Evolutionary conservation across 2,888 invertebrate genomes (phyloP), one percentile per base, ranked within the genome.

Genomic region (Erebia aethiops): DNA sequence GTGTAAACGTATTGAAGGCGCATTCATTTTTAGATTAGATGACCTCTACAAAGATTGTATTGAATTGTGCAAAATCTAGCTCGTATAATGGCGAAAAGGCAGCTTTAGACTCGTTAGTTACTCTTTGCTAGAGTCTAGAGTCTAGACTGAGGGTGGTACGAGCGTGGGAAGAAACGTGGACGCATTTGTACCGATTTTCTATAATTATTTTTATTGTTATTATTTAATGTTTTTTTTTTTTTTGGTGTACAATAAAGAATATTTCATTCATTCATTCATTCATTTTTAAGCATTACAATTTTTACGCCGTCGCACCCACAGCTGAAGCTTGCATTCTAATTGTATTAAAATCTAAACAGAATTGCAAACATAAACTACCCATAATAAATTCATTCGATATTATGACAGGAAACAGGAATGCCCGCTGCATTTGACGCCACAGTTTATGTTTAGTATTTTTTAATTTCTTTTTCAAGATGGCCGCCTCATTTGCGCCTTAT

Each of bases 401-500:
- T 74, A 58, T 74, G 74, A 72, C 74, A 74, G 66, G 68, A 72
- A 74, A 74, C 72, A 73, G 72, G 71, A 74, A 72, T 73, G 72
- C 69, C 69, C 52, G 71, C 49, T 66, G 71, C 69, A 64, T 68
- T 75, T 76, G 71, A 70, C 71, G 73, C 70, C 70, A 65, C 60
- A 61, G 67, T 70, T 70, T 72, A 70, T 69, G 71, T 73, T 70
- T 68, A 62, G 68, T 70, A 63, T 71, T 75, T 76, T 76, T 76
- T 75, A 72, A 72, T 73, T 79, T 80, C 75, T 81, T 83, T 82
- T 82, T 74, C 80, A 85, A 85, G 64, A 84, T 83, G 83, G 81
- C 81, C 79, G 82, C 81, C 81, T 88, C 88, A 87, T 88, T 88
- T 88, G 81, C 82, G 79, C 68, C 66, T 80, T 86, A 88, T 88